These are phyloP conservation scores for Gastrophysa polygoni DNA, from an alignment of 2,888 invertebrate genomes.

Conservation along the genomic window DNA sequence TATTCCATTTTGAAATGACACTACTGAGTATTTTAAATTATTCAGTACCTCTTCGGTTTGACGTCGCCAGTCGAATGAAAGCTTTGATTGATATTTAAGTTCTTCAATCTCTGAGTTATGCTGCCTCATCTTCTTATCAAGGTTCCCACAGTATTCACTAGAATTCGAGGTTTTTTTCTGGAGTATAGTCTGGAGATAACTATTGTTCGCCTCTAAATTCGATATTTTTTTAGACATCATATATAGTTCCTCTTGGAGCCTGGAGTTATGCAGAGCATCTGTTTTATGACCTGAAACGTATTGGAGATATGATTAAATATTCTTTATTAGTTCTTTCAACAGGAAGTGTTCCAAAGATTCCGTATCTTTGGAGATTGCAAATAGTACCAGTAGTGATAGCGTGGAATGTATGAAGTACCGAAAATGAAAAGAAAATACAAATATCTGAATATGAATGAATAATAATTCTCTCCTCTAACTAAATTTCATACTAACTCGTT, in stretches of 20 bases:
- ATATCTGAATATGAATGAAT: no score
- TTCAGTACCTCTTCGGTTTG: constrained; percentile 60
- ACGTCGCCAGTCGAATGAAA: constrained; percentile 62
- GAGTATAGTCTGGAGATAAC: constrained; percentile 14
- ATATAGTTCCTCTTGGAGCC: constrained; percentile 35
- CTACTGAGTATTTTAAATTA: constrained; percentile 56
- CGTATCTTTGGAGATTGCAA: no score
- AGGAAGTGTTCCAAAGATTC: no score
- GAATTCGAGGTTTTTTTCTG: constrained; percentile 6
- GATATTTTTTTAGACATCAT: constrained; percentile 38
- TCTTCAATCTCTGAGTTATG: constrained; percentile 44
- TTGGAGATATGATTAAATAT: no score
- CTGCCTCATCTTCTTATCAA: constrained; percentile 36
- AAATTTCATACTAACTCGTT: no score
- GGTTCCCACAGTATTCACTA: constrained; percentile 15
- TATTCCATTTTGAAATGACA: constrained; percentile 33
- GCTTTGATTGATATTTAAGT: constrained; percentile 54
- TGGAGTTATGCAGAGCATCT: constrained; percentile 10
- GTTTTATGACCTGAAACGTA: constrained; percentile 20
- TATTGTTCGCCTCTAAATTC: constrained; percentile 34
- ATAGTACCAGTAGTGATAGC: no score
- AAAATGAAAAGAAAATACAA: no score
- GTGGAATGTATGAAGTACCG: no score
- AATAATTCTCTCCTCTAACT: no score
- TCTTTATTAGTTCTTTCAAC: no score